Base-by-base conservation (phyloP, 2,113 vertebrate genomes). In the Microtus richardsoni region DNA sequence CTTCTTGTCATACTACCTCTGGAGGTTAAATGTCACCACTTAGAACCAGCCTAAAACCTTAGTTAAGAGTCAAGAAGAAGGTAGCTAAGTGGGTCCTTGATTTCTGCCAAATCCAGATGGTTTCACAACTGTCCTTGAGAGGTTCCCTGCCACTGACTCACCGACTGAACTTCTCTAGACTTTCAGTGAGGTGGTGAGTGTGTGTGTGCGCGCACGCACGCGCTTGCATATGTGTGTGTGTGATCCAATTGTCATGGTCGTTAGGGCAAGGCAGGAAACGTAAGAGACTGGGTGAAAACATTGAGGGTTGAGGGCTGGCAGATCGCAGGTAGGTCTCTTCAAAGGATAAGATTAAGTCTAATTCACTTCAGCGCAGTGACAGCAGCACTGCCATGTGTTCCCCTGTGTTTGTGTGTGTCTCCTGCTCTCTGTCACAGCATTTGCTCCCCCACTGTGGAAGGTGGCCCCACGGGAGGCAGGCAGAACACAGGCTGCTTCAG, bases 11-110 rank as follows among this genome's bases (percentile, higher is more conserved):
- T 0, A 0, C 60, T 2, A 30, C 60, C 12, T 26, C 49, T 47
- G 39, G n/a, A 58, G 88, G 22, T 64, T 85, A 91, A 80, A 83
- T 92, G 93, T 91, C 94, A 92, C 22, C 58, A 24, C 1, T 75
- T 19, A 85, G 94, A 91, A 60, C 62, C 70, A 64, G 77, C 36
- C 28, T 66, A 62, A 79, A 68, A 52, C 68, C 89, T 74, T 88
- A 4, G 3, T 68, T 44, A 39, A 73, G 52, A 12, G 68, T 47
- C 47, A 74, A 30, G 71, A 82, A 78, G 86, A 84, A 82, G 39
- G 74, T 2, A 24, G 28, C 77, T 16, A 19, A 66, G 49, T 0
- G 9, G 24, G 10, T 78, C 44, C 58, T 96, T 28, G 47, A 28
- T 47, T 44, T 62, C 19, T 44, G 5, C 28, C 28, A 7, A 47